These are phyloP conservation scores for Arenicola marina DNA, from an alignment of 2,888 invertebrate genomes.

Conservation along the genomic window DNA sequence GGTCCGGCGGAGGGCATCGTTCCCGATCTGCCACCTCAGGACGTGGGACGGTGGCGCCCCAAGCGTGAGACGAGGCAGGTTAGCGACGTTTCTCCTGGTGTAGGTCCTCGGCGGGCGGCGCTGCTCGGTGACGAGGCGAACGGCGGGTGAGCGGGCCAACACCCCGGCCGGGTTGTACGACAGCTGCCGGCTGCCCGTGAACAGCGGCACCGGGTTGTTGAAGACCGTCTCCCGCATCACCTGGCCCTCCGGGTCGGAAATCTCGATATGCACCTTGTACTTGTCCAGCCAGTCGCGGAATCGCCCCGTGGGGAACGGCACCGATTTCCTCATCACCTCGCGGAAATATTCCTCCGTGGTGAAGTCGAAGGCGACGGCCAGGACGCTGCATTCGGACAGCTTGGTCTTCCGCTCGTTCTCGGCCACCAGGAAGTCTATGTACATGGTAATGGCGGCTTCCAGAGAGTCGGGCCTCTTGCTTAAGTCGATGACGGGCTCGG, in stretches of 20 bases:
- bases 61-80: no score
- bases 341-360: slow-evolving; percentile 23
- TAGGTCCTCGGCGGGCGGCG: no score
- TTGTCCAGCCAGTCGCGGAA: slow-evolving; percentile 26
- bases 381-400: slow-evolving; percentile 17
- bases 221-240: slow-evolving; percentile 21
- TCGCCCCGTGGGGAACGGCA: slow-evolving; percentile 23
- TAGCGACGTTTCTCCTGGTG: no score
- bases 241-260: slow-evolving; percentile 23
- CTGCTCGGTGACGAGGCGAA: no score
- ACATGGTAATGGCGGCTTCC: slow-evolving; percentile 25
- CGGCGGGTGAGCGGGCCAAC: no score
- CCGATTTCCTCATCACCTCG: slow-evolving; percentile 23
- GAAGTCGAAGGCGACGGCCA: slow-evolving; percentile 15
- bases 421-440: slow-evolving; percentile 23
- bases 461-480: slow-evolving; percentile 18
- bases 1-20: no score
- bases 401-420: slow-evolving; percentile 24
- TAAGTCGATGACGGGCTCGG: no score
- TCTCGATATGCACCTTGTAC: slow-evolving; percentile 28
- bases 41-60: no score
- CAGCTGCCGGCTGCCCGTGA: no score
- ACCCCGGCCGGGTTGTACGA: no score
- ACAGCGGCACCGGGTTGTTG: no score
- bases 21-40: no score